Conservation (phyloP, 2,113 vertebrate genomes). For the Neodontobutis hainanensis region DNA sequence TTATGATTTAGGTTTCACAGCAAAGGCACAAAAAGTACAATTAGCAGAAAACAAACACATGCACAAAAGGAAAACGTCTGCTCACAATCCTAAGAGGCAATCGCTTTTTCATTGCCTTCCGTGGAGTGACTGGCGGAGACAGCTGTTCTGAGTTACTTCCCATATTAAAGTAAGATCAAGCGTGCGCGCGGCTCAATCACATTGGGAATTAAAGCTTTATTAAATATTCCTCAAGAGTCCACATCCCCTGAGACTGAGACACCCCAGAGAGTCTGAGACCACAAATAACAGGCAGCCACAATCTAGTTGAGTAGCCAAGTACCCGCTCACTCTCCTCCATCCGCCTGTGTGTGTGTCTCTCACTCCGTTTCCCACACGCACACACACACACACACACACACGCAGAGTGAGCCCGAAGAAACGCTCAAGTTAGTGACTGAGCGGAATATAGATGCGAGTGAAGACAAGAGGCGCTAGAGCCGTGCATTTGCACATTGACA, state of each 20-base stretch:
- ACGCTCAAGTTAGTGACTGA: conserved; percentile 80
- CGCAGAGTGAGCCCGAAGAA: conserved; percentile 67
- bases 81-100: background rate
- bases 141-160: conserved; percentile 44
- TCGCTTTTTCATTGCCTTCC: background rate
- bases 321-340: conserved; percentile 8
- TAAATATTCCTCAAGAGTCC: conserved; percentile 45
- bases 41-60: background rate
- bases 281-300: conserved; percentile 33
- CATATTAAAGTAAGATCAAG: conserved; percentile 58
- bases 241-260: conserved; percentile 29
- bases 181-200: conserved; percentile 35
- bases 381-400: conserved; percentile 25
- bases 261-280: conserved; percentile 23
- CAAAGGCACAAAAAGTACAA: background rate
- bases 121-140: conserved; percentile 41
- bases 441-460: conserved; percentile 81
- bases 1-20: too few species aligned
- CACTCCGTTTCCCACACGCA: conserved; percentile 27
- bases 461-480: conserved; percentile 63
- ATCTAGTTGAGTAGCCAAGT: conserved; percentile 50
- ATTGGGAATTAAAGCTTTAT: conserved; percentile 59
- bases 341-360: conserved; percentile 34
- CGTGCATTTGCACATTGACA: conserved; percentile 65
- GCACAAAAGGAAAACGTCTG: background rate